phyloP scores from a whole-genome alignment of 2,113 vertebrate species.

The Paracyprichromis sp. region DNA sequence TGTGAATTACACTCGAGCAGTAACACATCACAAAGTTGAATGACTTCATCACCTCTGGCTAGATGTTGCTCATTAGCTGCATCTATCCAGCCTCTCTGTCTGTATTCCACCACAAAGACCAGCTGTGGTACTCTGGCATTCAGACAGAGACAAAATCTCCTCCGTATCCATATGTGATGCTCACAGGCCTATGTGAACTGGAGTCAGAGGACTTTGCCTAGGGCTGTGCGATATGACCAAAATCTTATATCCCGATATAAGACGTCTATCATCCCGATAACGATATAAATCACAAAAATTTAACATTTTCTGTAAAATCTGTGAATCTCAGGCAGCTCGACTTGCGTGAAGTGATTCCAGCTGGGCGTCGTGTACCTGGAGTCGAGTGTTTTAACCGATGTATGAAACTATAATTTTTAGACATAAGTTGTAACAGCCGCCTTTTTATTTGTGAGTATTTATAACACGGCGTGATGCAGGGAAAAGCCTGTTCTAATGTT shows the following conservation, averaged over 20 bases:
- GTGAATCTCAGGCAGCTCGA: neutral
- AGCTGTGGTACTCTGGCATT: neutral
- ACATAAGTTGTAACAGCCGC: neutral
- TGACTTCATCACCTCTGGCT: neutral
- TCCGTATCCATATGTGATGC: neutral
- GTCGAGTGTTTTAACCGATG: neutral
- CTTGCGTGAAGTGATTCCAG: neutral
- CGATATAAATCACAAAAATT: neutral
- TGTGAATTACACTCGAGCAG: neutral
- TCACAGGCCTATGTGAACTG: neutral
- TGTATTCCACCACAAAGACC: neutral
- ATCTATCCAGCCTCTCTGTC: neutral
- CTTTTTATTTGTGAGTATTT: neutral
- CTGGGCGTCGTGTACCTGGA: neutral
- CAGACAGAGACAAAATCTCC: neutral
- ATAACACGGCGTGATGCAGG: rapidly evolving
- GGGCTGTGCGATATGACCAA: neutral
- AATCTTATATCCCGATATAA: neutral
- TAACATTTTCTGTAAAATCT: neutral
- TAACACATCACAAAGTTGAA: neutral
- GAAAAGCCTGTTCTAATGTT: neutral
- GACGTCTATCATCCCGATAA: neutral
- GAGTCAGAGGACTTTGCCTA: neutral
- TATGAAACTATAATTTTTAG: neutral
- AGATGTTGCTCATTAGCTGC: neutral